Percentiles rank a stretch among this genome's conserved stretches.
phyloP scores from a whole-genome alignment of 2,888 invertebrate genomes.

The Corbicula japonica region DNA sequence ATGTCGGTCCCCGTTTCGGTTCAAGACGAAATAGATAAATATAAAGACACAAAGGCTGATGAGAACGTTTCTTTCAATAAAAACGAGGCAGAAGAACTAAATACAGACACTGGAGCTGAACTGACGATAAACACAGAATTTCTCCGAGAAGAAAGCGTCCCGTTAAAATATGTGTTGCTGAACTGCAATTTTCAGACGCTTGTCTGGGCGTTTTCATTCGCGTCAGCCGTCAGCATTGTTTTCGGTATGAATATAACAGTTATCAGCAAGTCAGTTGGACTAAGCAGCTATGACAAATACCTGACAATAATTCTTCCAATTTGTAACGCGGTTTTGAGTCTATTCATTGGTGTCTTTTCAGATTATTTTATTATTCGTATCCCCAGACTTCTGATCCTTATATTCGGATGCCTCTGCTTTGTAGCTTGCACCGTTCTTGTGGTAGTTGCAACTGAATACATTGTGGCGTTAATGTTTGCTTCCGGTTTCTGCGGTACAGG shows the following conservation, averaged over 20 bases:
- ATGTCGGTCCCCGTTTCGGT: too few species aligned
- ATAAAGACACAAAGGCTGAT: too few species aligned
- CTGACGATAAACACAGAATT: too few species aligned
- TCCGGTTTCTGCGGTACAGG: slow-evolving; percentile 54
- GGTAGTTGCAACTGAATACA: slow-evolving; percentile 15
- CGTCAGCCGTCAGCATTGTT: slow-evolving; percentile 56
- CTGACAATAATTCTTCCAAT: slow-evolving; percentile 54
- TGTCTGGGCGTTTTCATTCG: slow-evolving; percentile 47
- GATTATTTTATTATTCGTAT: slow-evolving; percentile 45
- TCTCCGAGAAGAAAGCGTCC: neutral
- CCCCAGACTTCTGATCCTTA: slow-evolving; percentile 42
- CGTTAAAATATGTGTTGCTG: slow-evolving; percentile 30
- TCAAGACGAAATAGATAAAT: neutral
- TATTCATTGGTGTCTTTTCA: slow-evolving; percentile 45
- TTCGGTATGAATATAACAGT: slow-evolving; percentile 57
- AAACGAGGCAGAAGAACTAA: too few species aligned
- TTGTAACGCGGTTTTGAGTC: slow-evolving; percentile 47
- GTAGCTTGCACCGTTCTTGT: slow-evolving; percentile 19
- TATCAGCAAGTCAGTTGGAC: slow-evolving; percentile 43
- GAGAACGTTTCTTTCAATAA: too few species aligned
- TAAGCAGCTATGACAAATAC: slow-evolving; percentile 27
- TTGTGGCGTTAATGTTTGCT: slow-evolving; percentile 36
- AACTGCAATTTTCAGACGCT: slow-evolving; percentile 46
- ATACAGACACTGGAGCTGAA: neutral
- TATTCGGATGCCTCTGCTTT: slow-evolving; percentile 31